Base-by-base conservation (phyloP, 1,140 invertebrate species). In the Drosophila takahashii region DNA sequence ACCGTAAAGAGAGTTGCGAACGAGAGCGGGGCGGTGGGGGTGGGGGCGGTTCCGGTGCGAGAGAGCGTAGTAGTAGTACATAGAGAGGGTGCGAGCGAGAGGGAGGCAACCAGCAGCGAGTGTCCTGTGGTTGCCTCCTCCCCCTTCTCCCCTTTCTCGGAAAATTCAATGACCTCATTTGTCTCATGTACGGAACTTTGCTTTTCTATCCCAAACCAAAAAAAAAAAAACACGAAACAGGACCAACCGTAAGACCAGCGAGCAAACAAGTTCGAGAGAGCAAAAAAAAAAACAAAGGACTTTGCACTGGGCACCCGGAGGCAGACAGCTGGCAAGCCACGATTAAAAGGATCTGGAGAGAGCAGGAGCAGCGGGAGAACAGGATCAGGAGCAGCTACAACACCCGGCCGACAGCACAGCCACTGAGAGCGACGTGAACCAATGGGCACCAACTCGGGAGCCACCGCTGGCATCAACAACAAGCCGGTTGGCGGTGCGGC, bases 401-500 rank as follows among this genome's bases (percentile, higher is more conserved):
- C 39, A 65, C 59, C 59, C 53, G 50, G 36, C 59, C 59, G 53
- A 56, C 59, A 59, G 57, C 58, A 58, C 36, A 66, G 18, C 47
- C 59, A 66, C 52, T 64, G 36, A 70, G 57, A 59, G 44, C 53
- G 58, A 81, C 54, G 76, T 47, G 53, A 89, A 79, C 90, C 90
- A 92, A 92, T 92, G 91, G 91, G 91, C 79, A 92, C 91, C 76
- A 92, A 92, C 90, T 92, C 91, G 67, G 91, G 91, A 90, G 91
- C 91, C 73, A 91, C 91, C 61, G 91, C 91, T 76, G 91, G 91
- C 76, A 92, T 92, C 44, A 92, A 92, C 66, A 92, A 92, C 58
- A 92, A 92, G 77, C 91, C 91, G 58, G 89, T 91, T 52, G 83
- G 91, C 69, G 89, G 90, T 41, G 73, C 74, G 16, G n/a, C 26